Base-by-base conservation (phyloP, 1,140 invertebrate genomes). In the Conus ventricosus region DNA sequence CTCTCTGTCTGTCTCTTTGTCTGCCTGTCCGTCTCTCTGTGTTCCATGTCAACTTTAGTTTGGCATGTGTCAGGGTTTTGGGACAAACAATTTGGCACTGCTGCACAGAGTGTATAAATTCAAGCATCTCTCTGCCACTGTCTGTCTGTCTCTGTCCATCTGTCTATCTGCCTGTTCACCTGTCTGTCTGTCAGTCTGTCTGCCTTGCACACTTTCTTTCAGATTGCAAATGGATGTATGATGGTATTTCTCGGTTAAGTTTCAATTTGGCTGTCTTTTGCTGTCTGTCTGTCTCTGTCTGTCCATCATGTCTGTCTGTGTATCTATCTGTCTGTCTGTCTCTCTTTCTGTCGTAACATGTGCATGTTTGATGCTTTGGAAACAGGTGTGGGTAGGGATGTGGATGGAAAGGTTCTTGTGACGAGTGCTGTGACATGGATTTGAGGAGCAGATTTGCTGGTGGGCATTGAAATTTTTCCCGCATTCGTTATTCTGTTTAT, bases 231-330 rank as follows among this genome's bases (percentile, higher is more conserved):
- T 39, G 39, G 39, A 39, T 25, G n/a, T 80, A 23, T 27, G 39
- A 13, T 13, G 10, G 76, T 27, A n/a, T 80, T 80, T 80, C 11
- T 80, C 76, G 3, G 11, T 80, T 27, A 80, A 27, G 1, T 80
- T 17, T 80, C n/a, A 15, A 27, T 13, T 23, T 84, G 82, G 25
- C 23, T 15, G 8, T 84, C 15, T 27, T 63, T 87, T 63, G 20
- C 17, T 81, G 23, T 87, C 23, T 81, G 23, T 87, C 23, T 81
- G 53, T 87, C 60, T 87, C n/a, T 71, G 27, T 51, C 54, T 83
- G 7, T 82, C 63, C 17, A 11, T 82, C 51, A 39, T 39, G 39
- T 88, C 51, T 88, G 78, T 25, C 71, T 67, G 20, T 88, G 53
- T 83, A 10, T 82, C 25, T 88, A 23, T 88, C 51, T 88, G 63